Conservation (phyloP, 2,888 invertebrate genomes). For the Callimorpha dominula region DNA sequence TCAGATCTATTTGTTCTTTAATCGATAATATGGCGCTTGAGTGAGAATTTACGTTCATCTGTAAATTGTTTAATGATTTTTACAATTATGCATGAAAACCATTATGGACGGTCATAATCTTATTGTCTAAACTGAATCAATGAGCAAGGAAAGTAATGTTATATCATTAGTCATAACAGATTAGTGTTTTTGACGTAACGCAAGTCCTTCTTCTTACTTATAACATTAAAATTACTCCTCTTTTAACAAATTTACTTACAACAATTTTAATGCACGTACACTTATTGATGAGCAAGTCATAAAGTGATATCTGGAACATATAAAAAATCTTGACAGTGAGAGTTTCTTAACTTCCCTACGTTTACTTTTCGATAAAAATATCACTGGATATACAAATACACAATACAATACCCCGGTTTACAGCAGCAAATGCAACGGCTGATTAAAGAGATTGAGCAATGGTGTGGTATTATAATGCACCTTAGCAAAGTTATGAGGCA, state of each 20-base stretch:
- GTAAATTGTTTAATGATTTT: neutral
- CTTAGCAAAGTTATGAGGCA: too few relatives aligned
- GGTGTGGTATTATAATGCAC: too few relatives aligned
- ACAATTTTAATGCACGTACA: constrained; percentile 42
- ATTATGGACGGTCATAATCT: neutral
- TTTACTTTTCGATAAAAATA: too few relatives aligned
- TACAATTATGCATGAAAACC: neutral
- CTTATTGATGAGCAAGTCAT: constrained; percentile 25
- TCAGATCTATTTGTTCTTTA: constrained; percentile 16
- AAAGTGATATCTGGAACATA: constrained; percentile 44
- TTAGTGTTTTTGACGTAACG: too few relatives aligned
- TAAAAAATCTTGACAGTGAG: too few relatives aligned
- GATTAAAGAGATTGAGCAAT: too few relatives aligned
- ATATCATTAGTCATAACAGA: too few relatives aligned
- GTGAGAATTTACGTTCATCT: constrained; percentile 16
- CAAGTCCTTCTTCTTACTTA: neutral
- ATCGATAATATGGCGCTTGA: constrained; percentile 18
- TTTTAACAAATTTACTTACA: constrained; percentile 29
- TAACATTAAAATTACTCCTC: neutral
- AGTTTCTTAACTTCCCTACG: too few relatives aligned
- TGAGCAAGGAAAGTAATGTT: too few relatives aligned
- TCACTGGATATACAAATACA: too few relatives aligned
- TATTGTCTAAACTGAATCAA: neutral
- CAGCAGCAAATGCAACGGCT: too few relatives aligned
- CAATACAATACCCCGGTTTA: too few relatives aligned